Conservation (phyloP, 2,113 vertebrate genomes). For the Nansenia antarctica region DNA sequence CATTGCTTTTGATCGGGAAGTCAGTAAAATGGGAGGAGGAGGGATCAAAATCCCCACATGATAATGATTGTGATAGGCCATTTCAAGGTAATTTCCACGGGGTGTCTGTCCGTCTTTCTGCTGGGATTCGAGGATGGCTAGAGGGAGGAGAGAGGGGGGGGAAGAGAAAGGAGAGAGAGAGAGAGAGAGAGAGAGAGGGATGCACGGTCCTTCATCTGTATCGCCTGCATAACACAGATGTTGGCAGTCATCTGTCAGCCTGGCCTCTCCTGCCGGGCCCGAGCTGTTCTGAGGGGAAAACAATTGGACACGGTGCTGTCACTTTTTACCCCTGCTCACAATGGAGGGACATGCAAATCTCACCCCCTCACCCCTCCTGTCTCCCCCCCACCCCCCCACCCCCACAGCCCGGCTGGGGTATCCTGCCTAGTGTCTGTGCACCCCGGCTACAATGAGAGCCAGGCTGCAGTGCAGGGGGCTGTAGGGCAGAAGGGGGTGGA, state of each 20-base stretch:
- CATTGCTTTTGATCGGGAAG: conserved; percentile 52
- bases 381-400: conserved; percentile 67
- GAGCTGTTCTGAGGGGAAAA: conserved; percentile 94
- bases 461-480: conserved; percentile 58
- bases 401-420: conserved; percentile 86
- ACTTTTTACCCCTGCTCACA: conserved; percentile 95
- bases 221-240: conserved; percentile 99
- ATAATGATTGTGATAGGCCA: conserved; percentile 61
- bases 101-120: conserved; percentile 60
- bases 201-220: conserved; percentile 93
- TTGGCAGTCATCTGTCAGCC: conserved; percentile 99
- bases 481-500: conserved; percentile 74
- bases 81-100: conserved; percentile 75
- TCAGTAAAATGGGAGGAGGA: conserved; percentile 54
- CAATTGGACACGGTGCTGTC: conserved; percentile 99
- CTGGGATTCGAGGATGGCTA: conserved; percentile 8
- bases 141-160: conserved; percentile 41
- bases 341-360: conserved; percentile 97
- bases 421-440: conserved; percentile 88
- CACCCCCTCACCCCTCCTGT: conserved; percentile 54
- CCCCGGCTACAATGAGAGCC: conserved; percentile 77
- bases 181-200: conserved; percentile 79
- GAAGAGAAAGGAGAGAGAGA: conserved; percentile 46
- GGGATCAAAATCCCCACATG: conserved; percentile 56
- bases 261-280: conserved; percentile 92